Evolutionary conservation across 2,888 invertebrate species (phyloP).

Genomic region (Diachrysia chrysitis): DNA sequence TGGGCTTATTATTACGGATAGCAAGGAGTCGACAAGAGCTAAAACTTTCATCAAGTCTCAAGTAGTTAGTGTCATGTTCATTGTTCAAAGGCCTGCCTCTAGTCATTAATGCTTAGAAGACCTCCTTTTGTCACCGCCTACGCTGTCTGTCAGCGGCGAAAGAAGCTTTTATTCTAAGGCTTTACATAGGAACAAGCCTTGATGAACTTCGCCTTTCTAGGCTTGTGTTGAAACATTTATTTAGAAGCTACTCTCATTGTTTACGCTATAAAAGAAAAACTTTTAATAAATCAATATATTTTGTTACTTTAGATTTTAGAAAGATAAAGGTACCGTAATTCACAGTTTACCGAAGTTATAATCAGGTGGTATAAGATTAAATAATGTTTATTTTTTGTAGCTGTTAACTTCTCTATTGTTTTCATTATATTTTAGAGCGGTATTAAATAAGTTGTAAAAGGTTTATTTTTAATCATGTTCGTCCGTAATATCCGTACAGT

Average conservation of each 20-base stretch:
- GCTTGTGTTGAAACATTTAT: slow-evolving; percentile 42
- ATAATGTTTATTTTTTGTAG: neutral
- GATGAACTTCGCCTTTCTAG: slow-evolving; percentile 62
- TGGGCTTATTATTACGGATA: slow-evolving; percentile 54
- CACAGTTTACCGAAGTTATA: neutral
- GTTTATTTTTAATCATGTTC: neutral
- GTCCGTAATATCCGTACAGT: neutral
- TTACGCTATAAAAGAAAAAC: slow-evolving; percentile 23
- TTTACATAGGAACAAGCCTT: slow-evolving; percentile 57
- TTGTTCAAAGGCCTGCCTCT: slow-evolving; percentile 73
- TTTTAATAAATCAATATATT: neutral
- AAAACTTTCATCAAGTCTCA: slow-evolving; percentile 75
- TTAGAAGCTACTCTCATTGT: slow-evolving; percentile 44
- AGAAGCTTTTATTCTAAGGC: slow-evolving; percentile 67
- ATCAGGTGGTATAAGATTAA: neutral
- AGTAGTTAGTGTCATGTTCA: slow-evolving; percentile 72
- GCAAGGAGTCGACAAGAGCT: slow-evolving; percentile 58
- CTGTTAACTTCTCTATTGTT: neutral
- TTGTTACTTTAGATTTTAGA: neutral
- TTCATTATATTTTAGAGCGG: neutral
- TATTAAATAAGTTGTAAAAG: neutral
- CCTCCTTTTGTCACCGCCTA: slow-evolving; percentile 73
- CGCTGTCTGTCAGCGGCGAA: slow-evolving; percentile 62
- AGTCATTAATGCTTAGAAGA: slow-evolving; percentile 76
- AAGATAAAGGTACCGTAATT: neutral